These are phyloP conservation scores for Lasioglossum villosulum DNA, from an alignment of 2,888 invertebrate species.

Conservation along the genomic window DNA sequence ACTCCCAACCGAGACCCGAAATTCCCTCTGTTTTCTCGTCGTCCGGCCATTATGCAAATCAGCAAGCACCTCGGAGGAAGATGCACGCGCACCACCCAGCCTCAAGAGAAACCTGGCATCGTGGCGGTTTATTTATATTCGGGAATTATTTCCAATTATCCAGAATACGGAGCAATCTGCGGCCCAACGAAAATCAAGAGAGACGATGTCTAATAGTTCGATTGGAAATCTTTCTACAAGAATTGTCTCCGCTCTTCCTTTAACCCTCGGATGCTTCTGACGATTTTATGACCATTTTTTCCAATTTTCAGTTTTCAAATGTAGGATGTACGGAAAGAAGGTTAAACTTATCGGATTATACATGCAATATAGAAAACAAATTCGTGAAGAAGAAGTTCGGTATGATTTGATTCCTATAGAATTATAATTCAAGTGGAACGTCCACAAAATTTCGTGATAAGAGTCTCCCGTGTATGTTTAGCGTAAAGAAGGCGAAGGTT, in stretches of 20 bases:
- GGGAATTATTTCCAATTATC: conserved; percentile 75
- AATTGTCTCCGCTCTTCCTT: neutral
- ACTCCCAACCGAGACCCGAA: neutral
- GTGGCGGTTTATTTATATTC: conserved; percentile 71
- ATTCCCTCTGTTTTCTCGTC: conserved; percentile 10
- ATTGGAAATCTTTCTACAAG: neutral
- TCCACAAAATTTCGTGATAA: neutral
- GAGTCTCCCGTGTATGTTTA: neutral
- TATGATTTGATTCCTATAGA: too few species aligned
- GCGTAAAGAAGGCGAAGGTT: neutral
- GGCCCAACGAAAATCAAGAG: neutral
- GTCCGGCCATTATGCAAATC: conserved; percentile 65
- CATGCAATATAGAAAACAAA: neutral
- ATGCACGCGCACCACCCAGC: conserved; percentile 11
- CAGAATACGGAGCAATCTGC: conserved; percentile 50
- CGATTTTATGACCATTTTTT: neutral
- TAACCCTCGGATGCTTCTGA: neutral
- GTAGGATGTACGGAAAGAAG: neutral
- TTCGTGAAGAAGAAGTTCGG: too few species aligned
- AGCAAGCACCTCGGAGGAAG: conserved; percentile 50
- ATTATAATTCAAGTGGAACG: too few species aligned
- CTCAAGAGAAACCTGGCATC: conserved; percentile 24
- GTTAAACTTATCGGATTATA: neutral
- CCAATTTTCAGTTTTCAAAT: neutral
- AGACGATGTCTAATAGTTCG: neutral